phyloP scores from a whole-genome alignment of 2,113 vertebrate genomes.

The Ochotona curzoniae region DNA sequence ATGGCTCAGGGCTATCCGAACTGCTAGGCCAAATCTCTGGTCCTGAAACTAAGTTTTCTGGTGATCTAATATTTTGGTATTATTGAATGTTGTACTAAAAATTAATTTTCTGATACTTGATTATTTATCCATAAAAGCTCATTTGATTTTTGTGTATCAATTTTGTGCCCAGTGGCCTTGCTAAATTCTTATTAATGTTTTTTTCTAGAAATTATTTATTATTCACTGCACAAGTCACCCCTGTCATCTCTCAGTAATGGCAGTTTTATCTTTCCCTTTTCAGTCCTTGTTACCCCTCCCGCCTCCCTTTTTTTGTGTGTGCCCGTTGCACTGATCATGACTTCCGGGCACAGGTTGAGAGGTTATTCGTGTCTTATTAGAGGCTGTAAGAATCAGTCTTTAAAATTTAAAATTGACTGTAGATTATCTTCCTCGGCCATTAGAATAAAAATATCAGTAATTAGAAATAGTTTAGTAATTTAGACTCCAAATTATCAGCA shows the following conservation, averaged over 20 bases:
- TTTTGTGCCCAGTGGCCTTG: background rate
- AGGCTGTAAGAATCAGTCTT: background rate
- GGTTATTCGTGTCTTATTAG: background rate
- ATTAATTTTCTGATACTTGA: conserved; percentile 17
- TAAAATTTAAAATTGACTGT: background rate
- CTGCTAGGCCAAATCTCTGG: background rate
- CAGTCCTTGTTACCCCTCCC: background rate
- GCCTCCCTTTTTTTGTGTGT: background rate
- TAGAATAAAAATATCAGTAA: background rate
- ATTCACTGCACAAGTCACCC: background rate
- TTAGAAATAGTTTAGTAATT: background rate
- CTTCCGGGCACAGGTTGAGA: background rate
- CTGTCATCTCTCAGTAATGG: background rate
- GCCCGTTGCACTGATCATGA: background rate
- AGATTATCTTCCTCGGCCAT: background rate
- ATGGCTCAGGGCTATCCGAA: background rate
- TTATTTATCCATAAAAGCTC: background rate
- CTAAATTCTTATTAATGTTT: background rate
- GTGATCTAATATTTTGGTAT: background rate
- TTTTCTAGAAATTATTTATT: background rate
- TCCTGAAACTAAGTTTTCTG: background rate
- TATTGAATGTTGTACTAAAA: background rate
- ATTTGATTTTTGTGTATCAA: background rate
- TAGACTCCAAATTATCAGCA: background rate
- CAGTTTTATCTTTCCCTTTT: background rate